phyloP scores from a whole-genome alignment of 2,888 invertebrate genomes.

The Tinea semifulvella region DNA sequence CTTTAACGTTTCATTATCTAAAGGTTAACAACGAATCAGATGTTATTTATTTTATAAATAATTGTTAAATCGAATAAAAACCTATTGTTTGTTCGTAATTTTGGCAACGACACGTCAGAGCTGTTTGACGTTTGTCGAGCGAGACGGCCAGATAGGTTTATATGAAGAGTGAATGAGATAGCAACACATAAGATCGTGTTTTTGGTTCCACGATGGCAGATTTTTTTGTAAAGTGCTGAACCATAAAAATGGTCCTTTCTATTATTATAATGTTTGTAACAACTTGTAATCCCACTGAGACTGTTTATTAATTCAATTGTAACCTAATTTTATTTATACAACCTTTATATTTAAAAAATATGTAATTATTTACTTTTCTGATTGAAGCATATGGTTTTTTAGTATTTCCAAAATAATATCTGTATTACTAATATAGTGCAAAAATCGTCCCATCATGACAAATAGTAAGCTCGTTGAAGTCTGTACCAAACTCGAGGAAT shows the following conservation, averaged over 20 bases:
- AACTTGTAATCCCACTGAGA: no score
- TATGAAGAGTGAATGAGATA: constrained; percentile 35
- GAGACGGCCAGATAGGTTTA: not conserved
- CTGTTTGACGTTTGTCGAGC: constrained; percentile 26
- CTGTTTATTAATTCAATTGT: no score
- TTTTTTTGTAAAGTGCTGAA: constrained; percentile 1
- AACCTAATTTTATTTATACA: no score
- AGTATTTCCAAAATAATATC: no score
- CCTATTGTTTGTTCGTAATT: not conserved
- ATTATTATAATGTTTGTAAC: constrained; percentile 1
- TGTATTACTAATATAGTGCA: no score
- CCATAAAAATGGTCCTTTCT: not conserved
- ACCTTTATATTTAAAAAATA: no score
- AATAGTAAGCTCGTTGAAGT: no score
- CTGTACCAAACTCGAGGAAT: no score
- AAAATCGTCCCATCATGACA: no score
- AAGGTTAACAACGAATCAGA: not conserved
- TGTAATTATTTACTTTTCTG: no score
- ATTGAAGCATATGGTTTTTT: no score
- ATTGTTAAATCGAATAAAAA: not conserved
- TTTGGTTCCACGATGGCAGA: constrained; percentile 53
- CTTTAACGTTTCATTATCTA: not conserved
- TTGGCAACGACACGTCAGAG: constrained; percentile 51
- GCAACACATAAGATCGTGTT: constrained; percentile 34
- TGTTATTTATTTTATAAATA: constrained; percentile 7